Conservation (phyloP, 92 coral and sea anemone genomes). For the Muricea muricata region DNA sequence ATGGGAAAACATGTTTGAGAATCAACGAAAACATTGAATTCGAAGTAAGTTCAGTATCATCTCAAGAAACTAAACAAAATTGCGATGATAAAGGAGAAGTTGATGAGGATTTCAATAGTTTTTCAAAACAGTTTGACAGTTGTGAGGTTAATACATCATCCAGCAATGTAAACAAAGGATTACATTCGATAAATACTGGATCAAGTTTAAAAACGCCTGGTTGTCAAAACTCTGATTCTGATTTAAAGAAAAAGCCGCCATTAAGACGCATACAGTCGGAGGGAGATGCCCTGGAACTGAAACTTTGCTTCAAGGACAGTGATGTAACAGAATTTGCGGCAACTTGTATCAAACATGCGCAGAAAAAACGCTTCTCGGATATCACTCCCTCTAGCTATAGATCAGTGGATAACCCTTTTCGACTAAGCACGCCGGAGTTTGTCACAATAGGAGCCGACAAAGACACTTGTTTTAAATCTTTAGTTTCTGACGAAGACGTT, state of each 20-base stretch:
- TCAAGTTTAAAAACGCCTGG: not conserved
- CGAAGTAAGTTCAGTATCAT: not conserved
- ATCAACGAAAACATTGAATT: not conserved
- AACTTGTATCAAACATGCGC: slow-evolving; percentile 75
- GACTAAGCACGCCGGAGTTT: not conserved
- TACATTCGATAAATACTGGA: not conserved
- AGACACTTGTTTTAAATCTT: not conserved
- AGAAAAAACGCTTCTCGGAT: slow-evolving; percentile 49
- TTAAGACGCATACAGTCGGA: slow-evolving; percentile 54
- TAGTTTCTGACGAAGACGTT: not conserved
- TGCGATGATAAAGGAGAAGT: not conserved
- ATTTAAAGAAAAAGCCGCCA: not conserved
- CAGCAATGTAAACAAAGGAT: slow-evolving; percentile 12
- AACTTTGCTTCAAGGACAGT: slow-evolving; percentile 65
- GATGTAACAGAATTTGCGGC: slow-evolving; percentile 74
- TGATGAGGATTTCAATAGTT: not conserved
- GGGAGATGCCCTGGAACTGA: slow-evolving; percentile 50
- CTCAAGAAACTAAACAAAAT: not conserved
- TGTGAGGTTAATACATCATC: not conserved
- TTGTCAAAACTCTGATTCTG: not conserved
- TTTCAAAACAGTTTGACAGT: not conserved
- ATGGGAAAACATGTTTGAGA: not conserved
- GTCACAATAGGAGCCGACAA: not conserved
- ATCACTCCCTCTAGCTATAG: not conserved
- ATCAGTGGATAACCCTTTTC: not conserved